Evolutionary conservation across 2,888 invertebrate species (phyloP).

Genomic region (Drosophila ochracea): DNA sequence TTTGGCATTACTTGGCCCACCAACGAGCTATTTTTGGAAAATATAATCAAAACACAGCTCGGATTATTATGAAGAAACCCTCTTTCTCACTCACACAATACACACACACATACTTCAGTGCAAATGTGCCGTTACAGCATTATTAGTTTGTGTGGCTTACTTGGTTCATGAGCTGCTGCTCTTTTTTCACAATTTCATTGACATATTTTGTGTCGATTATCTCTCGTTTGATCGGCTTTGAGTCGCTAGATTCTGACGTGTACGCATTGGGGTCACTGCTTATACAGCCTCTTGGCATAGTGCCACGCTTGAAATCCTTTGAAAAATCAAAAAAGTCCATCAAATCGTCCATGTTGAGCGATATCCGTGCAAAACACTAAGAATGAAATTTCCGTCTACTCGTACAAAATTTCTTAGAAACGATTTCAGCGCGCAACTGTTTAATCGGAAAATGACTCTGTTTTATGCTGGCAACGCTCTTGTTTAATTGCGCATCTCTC

Average conservation of each 20-base stretch:
- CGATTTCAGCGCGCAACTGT: neutral
- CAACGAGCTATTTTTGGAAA: constrained; percentile 26
- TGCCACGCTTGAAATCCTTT: constrained; percentile 77
- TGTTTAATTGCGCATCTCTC: too few relatives aligned
- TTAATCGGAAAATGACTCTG: constrained; percentile 39
- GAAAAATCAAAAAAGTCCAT: constrained; percentile 83
- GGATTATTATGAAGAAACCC: constrained; percentile 14
- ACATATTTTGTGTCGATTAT: constrained; percentile 77
- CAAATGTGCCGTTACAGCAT: neutral
- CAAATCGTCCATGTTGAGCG: constrained; percentile 79
- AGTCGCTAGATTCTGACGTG: constrained; percentile 34
- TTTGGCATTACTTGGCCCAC: neutral
- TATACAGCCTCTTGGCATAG: constrained; percentile 63
- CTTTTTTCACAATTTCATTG: constrained; percentile 60
- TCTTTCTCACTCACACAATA: neutral
- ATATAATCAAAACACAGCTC: constrained; percentile 2
- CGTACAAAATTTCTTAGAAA: neutral
- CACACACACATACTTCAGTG: neutral
- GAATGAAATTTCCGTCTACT: neutral
- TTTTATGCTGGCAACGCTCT: constrained; percentile 10
- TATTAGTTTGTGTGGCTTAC: constrained; percentile 47
- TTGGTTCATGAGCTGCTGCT: constrained; percentile 69
- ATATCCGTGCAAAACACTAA: neutral
- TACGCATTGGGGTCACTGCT: constrained; percentile 51
- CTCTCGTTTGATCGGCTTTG: constrained; percentile 73